Evolutionary conservation across 2,113 vertebrate species (phyloP), one percentile per base, ranked within the genome.

Genomic region (Puffinus mauretanicus): DNA sequence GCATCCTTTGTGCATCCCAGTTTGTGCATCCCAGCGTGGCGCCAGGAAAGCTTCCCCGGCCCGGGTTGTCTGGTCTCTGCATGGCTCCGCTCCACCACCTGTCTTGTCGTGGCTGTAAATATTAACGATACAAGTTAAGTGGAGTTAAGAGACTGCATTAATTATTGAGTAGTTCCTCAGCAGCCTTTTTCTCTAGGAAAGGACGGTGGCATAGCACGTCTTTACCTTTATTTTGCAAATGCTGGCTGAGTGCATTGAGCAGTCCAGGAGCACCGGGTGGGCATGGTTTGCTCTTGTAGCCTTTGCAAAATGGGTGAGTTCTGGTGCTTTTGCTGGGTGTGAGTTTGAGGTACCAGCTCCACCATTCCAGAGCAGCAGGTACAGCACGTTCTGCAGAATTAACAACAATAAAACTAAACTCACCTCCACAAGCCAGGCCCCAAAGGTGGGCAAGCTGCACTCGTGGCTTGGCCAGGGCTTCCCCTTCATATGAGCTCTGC

Each of bases 161-260:
- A 88, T 94, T 58, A 83, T 91, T 51, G 44, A 60, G 12, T 25
- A 26, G 51, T 1, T 62, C 22, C 46, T 57, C 46, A 38, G 69
- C 20, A 90, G 64, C 44, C n/a, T 61, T 40, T 77, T 89, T 42
- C 69, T 85, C 58, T 29, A 2, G 71, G 64, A 38, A 88, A 52
- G 40, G 10, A 6, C 0, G 6, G 47, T 29, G 42, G 32, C 71
- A 11, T 25, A 34, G 67, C 58, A 5, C 4, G 3, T 57, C 38
- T 24, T 17, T 14, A 2, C 42, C 24, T 52, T 29, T 15, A 10
- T 22, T 12, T 27, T 65, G 49, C 40, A 27, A 40, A 40, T 38
- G 36, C 16, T 21, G 38, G 4, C 42, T 26, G 30, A 29, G 19
- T 4, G n/a, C 18, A 6, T 10, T 6, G 60, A 40, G 66, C 42